Percentiles rank a stretch among this genome's conserved stretches.
Conservation (phyloP, 2,113 vertebrate genomes). For the Leptodactylus fuscus region DNA sequence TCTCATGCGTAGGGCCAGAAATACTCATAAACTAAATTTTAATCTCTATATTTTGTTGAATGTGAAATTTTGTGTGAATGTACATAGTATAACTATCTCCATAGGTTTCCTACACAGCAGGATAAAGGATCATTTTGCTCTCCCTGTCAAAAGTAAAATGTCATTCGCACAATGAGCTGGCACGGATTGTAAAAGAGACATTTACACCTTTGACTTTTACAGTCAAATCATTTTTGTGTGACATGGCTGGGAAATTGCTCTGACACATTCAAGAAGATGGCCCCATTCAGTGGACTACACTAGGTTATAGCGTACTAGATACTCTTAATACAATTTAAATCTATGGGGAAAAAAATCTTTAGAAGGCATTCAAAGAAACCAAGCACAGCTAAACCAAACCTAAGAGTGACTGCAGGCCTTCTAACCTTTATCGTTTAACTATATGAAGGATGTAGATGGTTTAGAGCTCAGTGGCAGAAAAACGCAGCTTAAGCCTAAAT, state of each 20-base stretch:
- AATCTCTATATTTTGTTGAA: no score
- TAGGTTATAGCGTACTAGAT: not conserved
- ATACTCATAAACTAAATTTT: no score
- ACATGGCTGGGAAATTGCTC: conserved; percentile 1
- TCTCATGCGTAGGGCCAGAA: no score
- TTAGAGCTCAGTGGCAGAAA: no score
- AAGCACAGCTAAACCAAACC: not conserved
- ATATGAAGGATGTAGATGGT: no score
- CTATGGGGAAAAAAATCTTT: not conserved
- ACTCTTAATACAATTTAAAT: not conserved
- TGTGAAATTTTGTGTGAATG: not conserved
- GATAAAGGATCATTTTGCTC: not conserved
- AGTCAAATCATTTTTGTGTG: conserved; percentile 41
- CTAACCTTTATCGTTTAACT: not conserved
- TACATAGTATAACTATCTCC: not conserved
- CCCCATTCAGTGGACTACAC: not conserved
- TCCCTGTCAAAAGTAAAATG: conserved; percentile 16
- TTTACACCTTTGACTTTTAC: conserved; percentile 33
- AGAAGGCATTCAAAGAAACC: not conserved
- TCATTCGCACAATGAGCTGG: conserved; percentile 10
- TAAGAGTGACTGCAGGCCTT: no score
- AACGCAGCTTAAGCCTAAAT: no score
- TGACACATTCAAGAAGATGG: conserved; percentile 11
- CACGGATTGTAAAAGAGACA: conserved; percentile 9
- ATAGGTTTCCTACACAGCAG: not conserved